These are phyloP conservation scores for Caranx ignobilis DNA, from an alignment of 2,113 vertebrate species.

Conservation along the genomic window DNA sequence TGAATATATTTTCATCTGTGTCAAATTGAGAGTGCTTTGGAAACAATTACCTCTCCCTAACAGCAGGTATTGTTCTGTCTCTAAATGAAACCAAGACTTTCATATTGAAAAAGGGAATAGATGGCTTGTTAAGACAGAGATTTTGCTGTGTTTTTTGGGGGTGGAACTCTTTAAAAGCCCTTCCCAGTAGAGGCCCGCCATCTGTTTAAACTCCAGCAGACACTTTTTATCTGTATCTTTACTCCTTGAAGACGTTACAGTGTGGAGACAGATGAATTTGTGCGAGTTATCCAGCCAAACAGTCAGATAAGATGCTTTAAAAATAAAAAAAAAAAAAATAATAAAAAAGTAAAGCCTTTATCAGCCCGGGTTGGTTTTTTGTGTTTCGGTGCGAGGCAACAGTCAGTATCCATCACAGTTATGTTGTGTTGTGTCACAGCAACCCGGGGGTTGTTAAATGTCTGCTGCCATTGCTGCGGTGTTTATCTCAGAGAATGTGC, in stretches of 20 bases:
- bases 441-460: slow-evolving; percentile 46
- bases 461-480: slow-evolving; percentile 17
- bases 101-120: slow-evolving; percentile 38
- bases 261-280: slow-evolving; percentile 49
- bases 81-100: slow-evolving; percentile 51
- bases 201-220: slow-evolving; percentile 70
- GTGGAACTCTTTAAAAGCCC: slow-evolving; percentile 20
- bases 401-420: slow-evolving; percentile 49
- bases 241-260: slow-evolving; percentile 36
- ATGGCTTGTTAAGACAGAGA: slow-evolving; percentile 42
- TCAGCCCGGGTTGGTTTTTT: slow-evolving; percentile 42
- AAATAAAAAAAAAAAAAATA: slow-evolving; percentile 20
- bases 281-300: slow-evolving; percentile 27
- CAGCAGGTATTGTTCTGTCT: slow-evolving; percentile 30
- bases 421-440: slow-evolving; percentile 54
- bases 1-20: slow-evolving; percentile 25
- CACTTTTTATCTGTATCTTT: slow-evolving; percentile 59
- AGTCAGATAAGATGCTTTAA: slow-evolving; percentile 50
- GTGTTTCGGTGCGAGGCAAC: slow-evolving; percentile 57
- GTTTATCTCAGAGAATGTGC: slow-evolving; percentile 51
- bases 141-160: slow-evolving; percentile 2
- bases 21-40: slow-evolving; percentile 30
- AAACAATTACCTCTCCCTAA: slow-evolving; percentile 25
- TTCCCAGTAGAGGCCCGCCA: slow-evolving; percentile 61
- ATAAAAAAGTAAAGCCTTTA: slow-evolving; percentile 41